Percentiles rank a stretch among this genome's conserved stretches.
phyloP scores from a whole-genome alignment of 2,888 invertebrate species.

The Amblyjoppa proteus region DNA sequence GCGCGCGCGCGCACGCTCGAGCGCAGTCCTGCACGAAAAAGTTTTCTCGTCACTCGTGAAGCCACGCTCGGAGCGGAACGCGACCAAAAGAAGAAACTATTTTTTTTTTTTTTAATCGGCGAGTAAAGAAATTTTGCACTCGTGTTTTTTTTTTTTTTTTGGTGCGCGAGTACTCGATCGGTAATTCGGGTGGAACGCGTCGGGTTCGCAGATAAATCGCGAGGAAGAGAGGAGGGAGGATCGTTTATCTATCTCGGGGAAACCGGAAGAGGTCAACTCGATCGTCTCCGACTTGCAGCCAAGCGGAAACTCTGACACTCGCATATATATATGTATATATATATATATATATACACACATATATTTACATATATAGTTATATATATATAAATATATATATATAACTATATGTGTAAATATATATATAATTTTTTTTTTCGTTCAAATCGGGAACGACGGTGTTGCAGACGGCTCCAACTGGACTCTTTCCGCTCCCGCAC shows the following conservation, averaged over 20 bases:
- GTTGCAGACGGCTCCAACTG: constrained; percentile 5
- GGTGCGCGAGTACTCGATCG: not conserved
- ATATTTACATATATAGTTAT: too few relatives aligned
- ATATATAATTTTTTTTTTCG: constrained; percentile 3
- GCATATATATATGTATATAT: not conserved
- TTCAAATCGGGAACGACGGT: not conserved
- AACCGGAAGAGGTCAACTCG: constrained; percentile 39
- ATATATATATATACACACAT: too few relatives aligned
- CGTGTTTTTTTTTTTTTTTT: not conserved
- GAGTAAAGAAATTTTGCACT: not conserved
- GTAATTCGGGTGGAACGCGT: not conserved
- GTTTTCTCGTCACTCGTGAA: constrained; percentile 15
- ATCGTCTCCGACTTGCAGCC: constrained; percentile 10
- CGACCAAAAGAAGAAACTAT: constrained; percentile 17
- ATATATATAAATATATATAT: too few relatives aligned
- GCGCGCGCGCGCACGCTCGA: constrained; percentile 47
- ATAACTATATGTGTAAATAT: too few relatives aligned
- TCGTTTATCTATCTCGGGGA: constrained; percentile 19
- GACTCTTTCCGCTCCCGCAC: not conserved
- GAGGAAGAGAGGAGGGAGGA: constrained; percentile 1
- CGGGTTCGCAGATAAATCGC: not conserved
- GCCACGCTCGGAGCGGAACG: not conserved
- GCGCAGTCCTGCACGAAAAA: constrained; percentile 46
- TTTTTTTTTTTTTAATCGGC: not conserved
- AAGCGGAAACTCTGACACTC: constrained; percentile 31